A percentile compares a stretch with the other conserved stretches of the same genome.
Conservation (phyloP, 2,797 vertebrate species). For the Coranthus polyacanthus region DNA sequence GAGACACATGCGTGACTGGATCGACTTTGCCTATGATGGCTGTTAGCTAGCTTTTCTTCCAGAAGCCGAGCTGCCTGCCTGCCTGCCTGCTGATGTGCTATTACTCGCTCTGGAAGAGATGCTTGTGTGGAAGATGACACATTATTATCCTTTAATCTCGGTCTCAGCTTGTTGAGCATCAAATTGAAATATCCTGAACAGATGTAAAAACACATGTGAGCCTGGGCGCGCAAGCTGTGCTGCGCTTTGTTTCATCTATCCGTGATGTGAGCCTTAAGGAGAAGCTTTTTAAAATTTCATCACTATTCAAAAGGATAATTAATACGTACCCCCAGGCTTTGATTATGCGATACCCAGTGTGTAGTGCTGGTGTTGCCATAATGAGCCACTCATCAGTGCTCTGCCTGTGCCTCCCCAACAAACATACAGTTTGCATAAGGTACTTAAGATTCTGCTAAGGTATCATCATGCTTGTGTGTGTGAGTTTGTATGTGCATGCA, state of each 20-base stretch:
- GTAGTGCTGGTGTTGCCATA: constrained; percentile 93
- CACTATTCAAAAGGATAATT: constrained; percentile 99
- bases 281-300: constrained; percentile 99
- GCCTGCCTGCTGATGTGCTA: constrained; percentile 81
- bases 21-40: constrained; percentile 76
- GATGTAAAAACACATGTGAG: constrained; percentile 99
- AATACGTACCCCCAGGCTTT: constrained; percentile 99
- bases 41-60: constrained; percentile 75
- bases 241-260: constrained; percentile 98
- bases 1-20: constrained; percentile 76
- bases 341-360: constrained; percentile 96
- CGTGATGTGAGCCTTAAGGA: constrained; percentile 97
- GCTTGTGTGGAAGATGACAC: constrained; percentile 87
- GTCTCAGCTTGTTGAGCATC: constrained; percentile 93
- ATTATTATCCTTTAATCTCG: constrained; percentile 94
- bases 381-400: constrained; percentile 96
- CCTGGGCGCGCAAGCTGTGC: constrained; percentile 93
- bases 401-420: constrained; percentile 89
- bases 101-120: constrained; percentile 84
- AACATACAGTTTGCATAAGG: constrained; percentile 93
- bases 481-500: constrained; percentile 31
- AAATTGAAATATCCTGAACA: constrained; percentile 99
- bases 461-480: constrained; percentile 65
- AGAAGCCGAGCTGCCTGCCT: constrained; percentile 68
- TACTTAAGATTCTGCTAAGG: constrained; percentile 92